Evolutionary conservation across 37 sponge, comb jelly and placozoan genomes (phyloP).

Genomic region (Amphimedon queenslandica): DNA sequence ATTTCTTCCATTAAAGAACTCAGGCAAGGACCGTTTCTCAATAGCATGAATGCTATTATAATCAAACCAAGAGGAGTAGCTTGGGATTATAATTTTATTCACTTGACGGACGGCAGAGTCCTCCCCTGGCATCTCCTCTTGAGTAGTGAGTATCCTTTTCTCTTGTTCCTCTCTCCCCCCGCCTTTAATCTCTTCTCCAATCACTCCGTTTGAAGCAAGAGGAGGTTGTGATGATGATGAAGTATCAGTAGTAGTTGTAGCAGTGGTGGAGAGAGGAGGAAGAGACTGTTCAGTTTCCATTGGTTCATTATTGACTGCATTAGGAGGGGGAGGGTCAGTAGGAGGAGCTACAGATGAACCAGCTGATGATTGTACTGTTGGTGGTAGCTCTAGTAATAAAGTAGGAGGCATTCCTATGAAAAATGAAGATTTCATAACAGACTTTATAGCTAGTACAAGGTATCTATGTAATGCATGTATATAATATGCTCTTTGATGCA

Average conservation of each 20-base stretch:
- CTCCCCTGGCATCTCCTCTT: conserved; percentile 47
- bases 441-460: too few relatives aligned
- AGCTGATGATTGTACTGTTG: too few relatives aligned
- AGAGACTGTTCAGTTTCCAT: neutral
- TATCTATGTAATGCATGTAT: too few relatives aligned
- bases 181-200: neutral
- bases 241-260: neutral
- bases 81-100: conserved; percentile 87
- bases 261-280: neutral
- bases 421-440: too few relatives aligned
- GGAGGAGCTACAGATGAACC: neutral
- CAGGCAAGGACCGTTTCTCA: conserved; percentile 94
- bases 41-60: conserved; percentile 91
- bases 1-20: conserved; percentile 96
- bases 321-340: neutral
- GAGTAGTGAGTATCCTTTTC: conserved; percentile 3
- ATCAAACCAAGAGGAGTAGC: conserved; percentile 94
- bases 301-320: neutral
- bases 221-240: neutral
- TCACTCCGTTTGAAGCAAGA: neutral
- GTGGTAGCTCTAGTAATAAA: too few relatives aligned
- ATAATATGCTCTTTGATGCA: too few relatives aligned
- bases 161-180: neutral
- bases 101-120: conserved; percentile 64
- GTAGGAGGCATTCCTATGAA: too few relatives aligned